Evolutionary conservation across 2,113 vertebrate species (phyloP), one percentile per base, ranked within the genome.

Genomic region (Pomatorhinus ruficollis): DNA sequence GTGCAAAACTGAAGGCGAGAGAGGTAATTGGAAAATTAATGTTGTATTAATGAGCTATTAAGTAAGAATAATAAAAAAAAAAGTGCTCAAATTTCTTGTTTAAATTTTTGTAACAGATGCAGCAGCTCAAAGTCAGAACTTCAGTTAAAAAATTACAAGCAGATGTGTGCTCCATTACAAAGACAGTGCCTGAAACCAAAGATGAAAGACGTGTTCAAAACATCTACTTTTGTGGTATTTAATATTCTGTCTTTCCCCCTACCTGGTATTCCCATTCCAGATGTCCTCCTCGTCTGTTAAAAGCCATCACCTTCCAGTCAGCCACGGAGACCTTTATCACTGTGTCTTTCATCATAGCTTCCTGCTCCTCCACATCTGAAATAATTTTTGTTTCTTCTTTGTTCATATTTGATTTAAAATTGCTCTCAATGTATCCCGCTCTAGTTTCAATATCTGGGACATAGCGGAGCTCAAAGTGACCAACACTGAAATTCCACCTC

Each of bases 401-500:
- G 97, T 97, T 98, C 47, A 83, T 57, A 59, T 97, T 98, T 39
- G 98, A 96, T n/a, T 98, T 96, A 47, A 98, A 83, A 53, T 98
- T 98, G 57, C 98, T 98, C 95, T 99, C 99, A 90, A 99, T 98
- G 96, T 99, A 99, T 95, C 98, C 98, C 0, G 98, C 97, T 75
- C 98, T 98, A 11, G 98, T 97, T 96, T 98, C 98, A 59, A 98
- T 91, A 93, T 99, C 99, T 40, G 99, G 98, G 91, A 99, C 85
- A 23, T 99, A 99, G 92, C 99, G 99, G 93, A 99, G 98, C 97
- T 99, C 99, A 81, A 99, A 99, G 98, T 99, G 99, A 68, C 99
- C 99, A 61, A 99, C 99, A 12, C 99, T 99, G 98, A 99, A 99
- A 98, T 99, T 99, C 99, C 99, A 99, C 98, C 99, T 99, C 94